These are phyloP conservation scores for Callosobruchus maculatus DNA, from an alignment of 2,888 invertebrate species.

Conservation along the genomic window DNA sequence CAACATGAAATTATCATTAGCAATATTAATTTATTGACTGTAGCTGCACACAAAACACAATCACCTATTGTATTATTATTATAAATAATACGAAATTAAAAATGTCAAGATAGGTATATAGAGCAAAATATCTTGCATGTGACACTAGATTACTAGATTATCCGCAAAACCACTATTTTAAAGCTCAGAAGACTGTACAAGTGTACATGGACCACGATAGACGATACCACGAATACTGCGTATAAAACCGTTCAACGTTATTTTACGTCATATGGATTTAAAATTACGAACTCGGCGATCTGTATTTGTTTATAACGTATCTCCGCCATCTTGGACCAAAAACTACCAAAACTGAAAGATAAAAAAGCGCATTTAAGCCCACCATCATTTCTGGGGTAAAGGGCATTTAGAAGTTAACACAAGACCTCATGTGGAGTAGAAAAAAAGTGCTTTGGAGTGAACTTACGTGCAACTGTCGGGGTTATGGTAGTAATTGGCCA, in stretches of 20 bases:
- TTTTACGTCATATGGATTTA: background rate
- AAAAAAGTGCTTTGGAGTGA: constrained; percentile 17
- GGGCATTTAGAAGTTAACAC: background rate
- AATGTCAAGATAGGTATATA: too few relatives aligned
- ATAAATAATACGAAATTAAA: too few relatives aligned
- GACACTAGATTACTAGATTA: too few relatives aligned
- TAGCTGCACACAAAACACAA: too few relatives aligned
- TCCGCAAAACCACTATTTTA: too few relatives aligned
- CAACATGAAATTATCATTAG: too few relatives aligned
- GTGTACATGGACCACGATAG: too few relatives aligned
- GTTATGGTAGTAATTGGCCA: constrained; percentile 39
- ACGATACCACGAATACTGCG: too few relatives aligned
- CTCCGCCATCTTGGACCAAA: background rate
- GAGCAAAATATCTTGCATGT: too few relatives aligned
- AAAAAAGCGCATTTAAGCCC: background rate
- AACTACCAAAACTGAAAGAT: background rate
- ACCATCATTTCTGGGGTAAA: background rate
- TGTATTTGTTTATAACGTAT: background rate
- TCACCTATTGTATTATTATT: too few relatives aligned
- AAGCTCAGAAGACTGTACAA: background rate
- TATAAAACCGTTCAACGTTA: background rate
- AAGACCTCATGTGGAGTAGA: background rate
- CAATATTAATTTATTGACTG: too few relatives aligned
- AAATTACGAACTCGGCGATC: background rate
- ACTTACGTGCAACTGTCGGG: constrained; percentile 21